Evolutionary conservation across 2,113 vertebrate genomes (phyloP).

Genomic region (Andinoacara biseriatus): DNA sequence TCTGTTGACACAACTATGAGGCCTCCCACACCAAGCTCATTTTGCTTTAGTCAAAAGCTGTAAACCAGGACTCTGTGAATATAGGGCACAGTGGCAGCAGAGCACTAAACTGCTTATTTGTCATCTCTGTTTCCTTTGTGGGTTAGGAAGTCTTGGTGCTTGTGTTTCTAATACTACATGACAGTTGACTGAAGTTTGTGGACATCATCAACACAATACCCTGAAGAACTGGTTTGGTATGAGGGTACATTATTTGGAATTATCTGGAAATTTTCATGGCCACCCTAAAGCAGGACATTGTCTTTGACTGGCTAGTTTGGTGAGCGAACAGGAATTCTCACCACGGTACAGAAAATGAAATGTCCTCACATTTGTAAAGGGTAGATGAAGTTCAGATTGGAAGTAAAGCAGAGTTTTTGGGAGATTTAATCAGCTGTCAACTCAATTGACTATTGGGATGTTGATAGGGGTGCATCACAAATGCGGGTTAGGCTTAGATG

Average conservation of each 20-base stretch:
- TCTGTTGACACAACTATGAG: background rate
- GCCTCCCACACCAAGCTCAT: background rate
- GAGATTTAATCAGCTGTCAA: slow-evolving; percentile 41
- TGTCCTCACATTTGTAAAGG: slow-evolving; percentile 2
- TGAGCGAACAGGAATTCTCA: slow-evolving; percentile 44
- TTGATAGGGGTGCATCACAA: slow-evolving; percentile 37
- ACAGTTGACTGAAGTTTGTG: slow-evolving; percentile 56
- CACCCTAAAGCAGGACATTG: background rate
- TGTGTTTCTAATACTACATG: slow-evolving; percentile 36
- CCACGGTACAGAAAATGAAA: slow-evolving; percentile 24
- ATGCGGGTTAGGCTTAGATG: slow-evolving; percentile 8
- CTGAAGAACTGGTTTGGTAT: slow-evolving; percentile 59
- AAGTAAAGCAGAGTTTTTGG: slow-evolving; percentile 22
- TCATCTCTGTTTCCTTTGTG: slow-evolving; percentile 37
- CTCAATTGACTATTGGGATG: slow-evolving; percentile 51
- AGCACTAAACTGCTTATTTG: slow-evolving; percentile 14
- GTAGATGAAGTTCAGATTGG: slow-evolving; percentile 23
- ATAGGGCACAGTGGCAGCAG: background rate
- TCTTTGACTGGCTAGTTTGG: slow-evolving; percentile 21
- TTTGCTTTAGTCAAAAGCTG: slow-evolving; percentile 7
- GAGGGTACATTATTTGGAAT: slow-evolving; percentile 33
- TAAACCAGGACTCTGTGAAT: slow-evolving; percentile 10
- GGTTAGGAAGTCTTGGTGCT: slow-evolving; percentile 48
- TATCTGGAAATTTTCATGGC: slow-evolving; percentile 41
- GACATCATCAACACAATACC: slow-evolving; percentile 57